Evolutionary conservation across 2,797 vertebrate species (phyloP), one percentile per base, ranked within the genome.

Genomic region (Dipus sagitta): DNA sequence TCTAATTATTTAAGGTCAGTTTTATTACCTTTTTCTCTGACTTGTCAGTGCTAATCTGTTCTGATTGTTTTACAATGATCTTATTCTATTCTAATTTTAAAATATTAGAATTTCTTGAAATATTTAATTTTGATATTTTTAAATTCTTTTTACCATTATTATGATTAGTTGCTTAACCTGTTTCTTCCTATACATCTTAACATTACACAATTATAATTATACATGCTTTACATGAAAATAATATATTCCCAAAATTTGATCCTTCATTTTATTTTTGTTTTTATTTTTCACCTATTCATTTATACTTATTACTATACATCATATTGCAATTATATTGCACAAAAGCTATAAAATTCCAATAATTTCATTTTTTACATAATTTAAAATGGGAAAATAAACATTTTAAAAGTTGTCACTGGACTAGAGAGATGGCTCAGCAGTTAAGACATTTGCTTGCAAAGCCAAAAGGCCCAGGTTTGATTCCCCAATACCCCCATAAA

Each of bases 11-110:
- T 71, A 28, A 34, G 5, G 28, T 34, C 20, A 24, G 2, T 18
- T 65, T 80, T n/a, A 30, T 75, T 90, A 74, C n/a, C 21, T 80
- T 68, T 94, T 88, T 34, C 58, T 65, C 3, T 90, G 65, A 38
- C 20, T 67, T 30, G 0, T 80, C 14, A n/a, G 75, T 86, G 76
- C 9, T 30, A 6, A 32, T 85, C 52, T 92, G 28, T 20, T 9
- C 67, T 32, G 15, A 2, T 77, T 82, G 4, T 3, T 70, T 58
- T 86, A 58, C 21, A 83, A 18, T 60, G 28, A 78, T n/a, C 2
- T 58, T 34, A 26, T 38, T 20, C 18, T 52, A 76, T 72, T 28
- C 8, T 60, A 82, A 17, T 80, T 62, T 62, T 4, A 30, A 65
- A 64, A 47, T 42, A 18, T 18, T 62, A 62, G 6, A 58, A 71